phyloP scores from a whole-genome alignment of 2,113 vertebrate genomes.

The Petrocephalus zakoni region DNA sequence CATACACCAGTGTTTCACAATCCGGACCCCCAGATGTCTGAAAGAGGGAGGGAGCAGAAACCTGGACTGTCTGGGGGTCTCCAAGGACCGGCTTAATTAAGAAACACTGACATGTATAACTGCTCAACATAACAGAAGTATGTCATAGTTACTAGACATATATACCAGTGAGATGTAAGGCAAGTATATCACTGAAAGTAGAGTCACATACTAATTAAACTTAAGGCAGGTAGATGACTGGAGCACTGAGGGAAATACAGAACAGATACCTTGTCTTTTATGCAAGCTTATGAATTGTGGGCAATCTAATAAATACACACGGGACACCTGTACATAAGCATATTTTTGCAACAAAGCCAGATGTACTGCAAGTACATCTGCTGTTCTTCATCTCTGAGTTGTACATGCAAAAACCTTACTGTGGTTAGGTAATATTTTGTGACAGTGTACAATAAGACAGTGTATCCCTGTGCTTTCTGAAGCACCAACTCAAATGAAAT shows the following conservation, averaged over 20 bases:
- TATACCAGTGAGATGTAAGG: neutral
- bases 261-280: neutral
- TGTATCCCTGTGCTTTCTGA: neutral
- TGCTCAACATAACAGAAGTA: neutral
- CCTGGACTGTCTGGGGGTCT: neutral
- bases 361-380: neutral
- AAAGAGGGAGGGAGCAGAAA: neutral
- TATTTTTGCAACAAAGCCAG: neutral
- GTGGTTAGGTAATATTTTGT: neutral
- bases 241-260: neutral
- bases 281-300: neutral
- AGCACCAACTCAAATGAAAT: neutral
- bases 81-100: neutral
- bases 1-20: neutral
- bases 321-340: neutral
- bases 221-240: neutral
- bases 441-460: neutral
- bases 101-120: neutral
- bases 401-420: neutral
- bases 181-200: neutral
- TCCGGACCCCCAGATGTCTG: neutral
- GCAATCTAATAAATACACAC: neutral
- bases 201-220: neutral
- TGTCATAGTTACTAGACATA: neutral
- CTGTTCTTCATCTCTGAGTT: neutral